Evolutionary conservation across 2,113 vertebrate genomes (phyloP).

Genomic region (Pampusana beccarii): DNA sequence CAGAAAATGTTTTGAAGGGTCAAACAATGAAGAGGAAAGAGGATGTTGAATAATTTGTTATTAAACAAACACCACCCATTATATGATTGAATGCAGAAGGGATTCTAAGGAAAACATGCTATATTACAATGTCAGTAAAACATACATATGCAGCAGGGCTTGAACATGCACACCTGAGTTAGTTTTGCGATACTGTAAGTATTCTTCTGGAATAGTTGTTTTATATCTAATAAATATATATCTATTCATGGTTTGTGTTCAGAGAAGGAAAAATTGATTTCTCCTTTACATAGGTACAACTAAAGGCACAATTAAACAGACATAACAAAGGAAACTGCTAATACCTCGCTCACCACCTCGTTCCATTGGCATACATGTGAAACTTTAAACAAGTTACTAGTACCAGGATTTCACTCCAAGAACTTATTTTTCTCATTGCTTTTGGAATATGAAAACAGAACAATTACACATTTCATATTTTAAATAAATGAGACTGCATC

Average conservation of each 20-base stretch:
- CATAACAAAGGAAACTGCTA: not conserved
- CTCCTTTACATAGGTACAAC: not conserved
- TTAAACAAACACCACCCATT: not conserved
- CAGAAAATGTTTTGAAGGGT: not conserved
- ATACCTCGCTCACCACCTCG: not conserved
- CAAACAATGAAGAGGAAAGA: not conserved
- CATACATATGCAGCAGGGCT: not conserved
- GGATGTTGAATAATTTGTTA: not conserved
- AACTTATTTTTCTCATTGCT: not conserved
- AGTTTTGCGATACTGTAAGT: not conserved
- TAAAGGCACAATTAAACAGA: not conserved
- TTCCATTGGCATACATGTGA: not conserved
- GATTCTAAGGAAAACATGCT: not conserved
- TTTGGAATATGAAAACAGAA: not conserved
- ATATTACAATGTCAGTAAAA: not conserved
- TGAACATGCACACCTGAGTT: not conserved
- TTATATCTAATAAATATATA: not conserved
- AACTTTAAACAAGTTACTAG: not conserved
- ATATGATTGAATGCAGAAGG: not conserved
- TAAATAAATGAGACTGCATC: not conserved
- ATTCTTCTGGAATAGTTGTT: not conserved
- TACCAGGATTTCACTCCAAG: not conserved
- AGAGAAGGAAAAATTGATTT: not conserved
- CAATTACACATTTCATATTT: not conserved
- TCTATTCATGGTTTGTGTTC: not conserved